Base-by-base conservation (phyloP, 2,797 vertebrate species). In the Macropodus opercularis region DNA sequence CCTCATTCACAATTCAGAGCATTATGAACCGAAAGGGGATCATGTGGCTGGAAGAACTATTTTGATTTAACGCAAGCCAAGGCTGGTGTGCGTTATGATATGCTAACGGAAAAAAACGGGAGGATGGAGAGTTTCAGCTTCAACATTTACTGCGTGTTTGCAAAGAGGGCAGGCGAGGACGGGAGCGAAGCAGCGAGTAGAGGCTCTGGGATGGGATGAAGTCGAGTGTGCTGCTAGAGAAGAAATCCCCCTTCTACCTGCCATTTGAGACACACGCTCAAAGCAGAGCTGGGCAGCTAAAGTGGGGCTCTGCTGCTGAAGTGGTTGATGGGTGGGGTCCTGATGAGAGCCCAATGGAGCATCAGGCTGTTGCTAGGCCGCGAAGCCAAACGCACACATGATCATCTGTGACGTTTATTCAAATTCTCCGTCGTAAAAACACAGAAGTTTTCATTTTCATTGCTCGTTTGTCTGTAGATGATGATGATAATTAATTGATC, bases 1-100 rank as follows among this genome's bases (percentile, higher is more conserved):
- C 73, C 84, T 87, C 77, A 78, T 86, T 87, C 86, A 80, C 81
- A 78, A 87, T 80, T 79, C 78, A 83, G 67, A 48, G 80, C 71
- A 53, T 79, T 69, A 65, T 36, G 64, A 63, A 76, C 39, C 59
- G 69, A 73, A 68, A 71, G 32, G 43, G 66, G 75, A 77, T 85
- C 72, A 36, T 75, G 83, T 80, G 88, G 85, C 73, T 75, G 67
- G 68, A 79, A 73, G 14, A 74, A 76, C 35, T 59, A 58, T 81
- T 84, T 80, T 58, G 80, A 70, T 75, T 83, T 57, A 71, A 72
- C 55, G 72, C 60, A 11, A 65, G 60, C 69, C 8, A 59, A 69
- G 71, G 42, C 57, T 17, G 73, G 60, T 0, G 50, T 38, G 24
- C 60, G 77, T 67, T 72, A 63, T 58, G 57, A 56, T 62, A 62